phyloP scores from a whole-genome alignment of 2,797 vertebrate species.

The Trematomus bernacchii region DNA sequence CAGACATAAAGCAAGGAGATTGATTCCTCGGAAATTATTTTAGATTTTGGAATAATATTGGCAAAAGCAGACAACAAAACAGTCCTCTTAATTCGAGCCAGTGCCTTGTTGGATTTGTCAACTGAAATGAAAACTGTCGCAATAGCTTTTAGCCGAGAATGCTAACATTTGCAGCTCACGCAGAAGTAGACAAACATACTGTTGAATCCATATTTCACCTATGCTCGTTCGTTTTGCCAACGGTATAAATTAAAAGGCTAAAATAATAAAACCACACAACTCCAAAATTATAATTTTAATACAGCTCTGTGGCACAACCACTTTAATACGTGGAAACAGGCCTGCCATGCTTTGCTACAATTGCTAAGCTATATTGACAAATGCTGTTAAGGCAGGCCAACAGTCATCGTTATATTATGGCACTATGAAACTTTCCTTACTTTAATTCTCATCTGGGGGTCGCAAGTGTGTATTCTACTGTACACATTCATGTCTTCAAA shows the following conservation, averaged over 20 bases:
- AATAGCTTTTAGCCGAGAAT: neutral
- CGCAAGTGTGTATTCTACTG: neutral
- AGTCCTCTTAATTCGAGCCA: neutral
- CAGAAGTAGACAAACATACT: neutral
- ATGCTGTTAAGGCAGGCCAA: no score
- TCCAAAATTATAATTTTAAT: no score
- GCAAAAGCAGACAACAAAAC: no score
- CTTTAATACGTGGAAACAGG: no score
- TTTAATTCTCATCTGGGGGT: neutral
- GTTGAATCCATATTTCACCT: neutral
- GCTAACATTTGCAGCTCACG: neutral
- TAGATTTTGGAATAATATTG: neutral
- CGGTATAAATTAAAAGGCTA: no score
- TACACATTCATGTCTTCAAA: constrained; percentile 9
- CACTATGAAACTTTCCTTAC: constrained; percentile 4
- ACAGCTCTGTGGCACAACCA: no score
- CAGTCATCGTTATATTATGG: neutral
- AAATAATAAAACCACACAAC: neutral
- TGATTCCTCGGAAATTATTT: neutral
- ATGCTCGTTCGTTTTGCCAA: neutral
- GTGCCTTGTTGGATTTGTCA: neutral
- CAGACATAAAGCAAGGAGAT: neutral
- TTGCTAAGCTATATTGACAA: no score
- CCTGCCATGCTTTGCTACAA: no score
- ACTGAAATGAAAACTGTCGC: neutral